phyloP scores from a whole-genome alignment of 2,888 invertebrate genomes.

The Stenodema calcarata region DNA sequence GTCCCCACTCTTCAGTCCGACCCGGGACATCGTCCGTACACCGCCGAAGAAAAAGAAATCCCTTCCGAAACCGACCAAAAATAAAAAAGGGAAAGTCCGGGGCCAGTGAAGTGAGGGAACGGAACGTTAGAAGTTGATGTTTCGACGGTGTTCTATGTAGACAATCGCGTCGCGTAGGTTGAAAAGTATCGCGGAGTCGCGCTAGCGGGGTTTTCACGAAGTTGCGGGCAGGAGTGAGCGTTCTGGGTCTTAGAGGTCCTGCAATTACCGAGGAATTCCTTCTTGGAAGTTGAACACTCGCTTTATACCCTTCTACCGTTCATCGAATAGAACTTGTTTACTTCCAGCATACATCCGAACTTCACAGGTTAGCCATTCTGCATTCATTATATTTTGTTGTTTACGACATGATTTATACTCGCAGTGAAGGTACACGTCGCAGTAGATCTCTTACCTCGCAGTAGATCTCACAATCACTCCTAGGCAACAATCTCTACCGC shows the following conservation, averaged over 20 bases:
- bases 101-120: background rate
- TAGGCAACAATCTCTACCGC: too few relatives aligned
- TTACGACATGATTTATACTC: too few relatives aligned
- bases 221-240: background rate
- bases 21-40: background rate
- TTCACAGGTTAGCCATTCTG: background rate
- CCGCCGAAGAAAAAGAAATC: background rate
- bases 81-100: background rate
- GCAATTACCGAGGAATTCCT: slow-evolving; percentile 30
- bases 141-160: background rate
- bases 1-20: background rate
- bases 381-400: too few relatives aligned
- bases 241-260: background rate
- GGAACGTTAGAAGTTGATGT: background rate
- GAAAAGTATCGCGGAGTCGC: background rate
- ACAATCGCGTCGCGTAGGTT: slow-evolving; percentile 12
- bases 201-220: background rate
- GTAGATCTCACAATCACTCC: too few relatives aligned
- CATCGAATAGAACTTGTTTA: background rate
- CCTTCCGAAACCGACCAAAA: background rate
- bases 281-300: background rate
- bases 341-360: background rate
- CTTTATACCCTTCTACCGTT: background rate
- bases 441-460: too few relatives aligned
- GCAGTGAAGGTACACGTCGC: too few relatives aligned